Evolutionary conservation across 2,797 vertebrate genomes (phyloP), one percentile per base, ranked within the genome.

Genomic region (Myotis pilosus): DNA sequence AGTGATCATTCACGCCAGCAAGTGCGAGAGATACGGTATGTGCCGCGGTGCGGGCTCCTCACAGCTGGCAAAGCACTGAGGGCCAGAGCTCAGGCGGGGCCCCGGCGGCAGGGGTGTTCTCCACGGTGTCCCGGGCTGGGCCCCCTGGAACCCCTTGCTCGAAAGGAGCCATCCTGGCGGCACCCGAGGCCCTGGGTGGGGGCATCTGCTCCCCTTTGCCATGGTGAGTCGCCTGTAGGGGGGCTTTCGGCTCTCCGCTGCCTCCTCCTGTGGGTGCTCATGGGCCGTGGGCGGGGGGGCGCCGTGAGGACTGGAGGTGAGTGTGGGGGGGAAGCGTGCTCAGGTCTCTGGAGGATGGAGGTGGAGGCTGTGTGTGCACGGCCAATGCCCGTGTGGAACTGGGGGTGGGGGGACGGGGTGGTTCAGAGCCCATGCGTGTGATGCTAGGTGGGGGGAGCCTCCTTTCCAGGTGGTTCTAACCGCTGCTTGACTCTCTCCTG

Each of bases 11-110:
- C 98, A 98, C 3, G 96, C 97, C n/a, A 97, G 96, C 28, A 88
- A 94, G 68, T 98, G 98, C 91, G 93, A 96, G 23, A 98, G 94
- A 97, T 98, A 98, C 0, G 98, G 98, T 98, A 98, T 0, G 98
- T 98, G 88, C 74, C 38, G 25, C 0, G 1, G 51, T 79, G 81
- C 12, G 11, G 47, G 47, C 57, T 4, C 3, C 30, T 2, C 0
- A 0, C 1, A 1, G 17, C 0, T 0, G 4, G 57, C 55, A 1
- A 0, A 0, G 55, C 22, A 0, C 6, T 2, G 25, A 13, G 22
- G 57, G 16, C 33, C 2, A 1, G 17, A 5, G 10, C 30, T 1
- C 3, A 6, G 62, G 53, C 69, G 1, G 1, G 16, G 15, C 22
- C 20, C 6, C 9, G 1, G 5, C 3, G 3, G 62, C 33, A 20